Percentiles rank a stretch among this genome's conserved stretches.
phyloP scores from a whole-genome alignment of 2,888 invertebrate species.

The Sarcophaga subvicina region DNA sequence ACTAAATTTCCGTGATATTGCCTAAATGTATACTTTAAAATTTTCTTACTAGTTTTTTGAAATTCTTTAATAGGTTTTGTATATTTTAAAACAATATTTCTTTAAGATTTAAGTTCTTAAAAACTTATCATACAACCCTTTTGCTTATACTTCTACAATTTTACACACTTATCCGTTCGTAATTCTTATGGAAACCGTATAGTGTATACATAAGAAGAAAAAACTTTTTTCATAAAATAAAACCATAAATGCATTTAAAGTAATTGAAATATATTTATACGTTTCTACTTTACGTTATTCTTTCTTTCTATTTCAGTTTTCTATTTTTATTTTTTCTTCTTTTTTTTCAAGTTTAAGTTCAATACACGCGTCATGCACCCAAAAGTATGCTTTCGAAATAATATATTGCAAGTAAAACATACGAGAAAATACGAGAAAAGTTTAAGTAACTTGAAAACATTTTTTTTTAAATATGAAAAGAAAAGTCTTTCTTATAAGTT shows the following conservation, averaged over 20 bases:
- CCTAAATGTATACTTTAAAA: not conserved
- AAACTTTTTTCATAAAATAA: not conserved
- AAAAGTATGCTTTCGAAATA: not conserved
- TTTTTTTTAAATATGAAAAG: not conserved
- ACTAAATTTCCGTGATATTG: no score
- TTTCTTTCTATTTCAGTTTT: not conserved
- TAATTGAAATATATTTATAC: constrained; percentile 15
- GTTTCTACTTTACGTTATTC: not conserved
- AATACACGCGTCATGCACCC: not conserved
- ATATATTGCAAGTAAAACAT: not conserved
- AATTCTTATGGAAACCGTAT: no score
- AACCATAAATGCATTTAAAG: constrained; percentile 17
- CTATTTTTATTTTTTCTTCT: not conserved
- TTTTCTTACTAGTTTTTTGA: not conserved
- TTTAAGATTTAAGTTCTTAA: no score
- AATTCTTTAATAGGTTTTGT: not conserved
- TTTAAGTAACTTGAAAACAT: not conserved
- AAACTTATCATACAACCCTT: no score
- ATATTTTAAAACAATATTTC: no score
- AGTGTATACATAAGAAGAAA: not conserved
- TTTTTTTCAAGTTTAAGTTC: constrained; percentile 26
- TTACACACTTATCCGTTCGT: no score
- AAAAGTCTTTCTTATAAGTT: not conserved
- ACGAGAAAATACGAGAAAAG: no score
- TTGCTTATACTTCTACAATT: no score